These are phyloP conservation scores for Bombylius discolor DNA, from an alignment of 2,888 invertebrate genomes.

Conservation along the genomic window DNA sequence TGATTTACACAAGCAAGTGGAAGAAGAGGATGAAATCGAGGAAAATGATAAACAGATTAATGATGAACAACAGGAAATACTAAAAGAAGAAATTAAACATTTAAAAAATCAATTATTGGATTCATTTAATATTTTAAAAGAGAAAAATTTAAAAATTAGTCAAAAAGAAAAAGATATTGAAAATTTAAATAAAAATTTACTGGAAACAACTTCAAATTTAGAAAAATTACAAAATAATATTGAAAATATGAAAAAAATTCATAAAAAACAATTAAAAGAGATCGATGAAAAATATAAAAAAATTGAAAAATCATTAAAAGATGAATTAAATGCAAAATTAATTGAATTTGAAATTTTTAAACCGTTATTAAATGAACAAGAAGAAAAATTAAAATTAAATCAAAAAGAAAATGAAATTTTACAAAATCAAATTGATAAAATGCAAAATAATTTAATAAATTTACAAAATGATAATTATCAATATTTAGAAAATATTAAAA, in stretches of 20 bases:
- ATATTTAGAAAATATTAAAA: not conserved
- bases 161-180: not conserved
- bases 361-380: not conserved
- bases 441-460: not conserved
- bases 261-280: not conserved
- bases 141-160: not conserved
- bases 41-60: not conserved
- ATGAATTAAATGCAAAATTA: not conserved
- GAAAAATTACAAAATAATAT: not conserved
- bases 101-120: not conserved
- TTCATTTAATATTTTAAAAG: too few relatives aligned
- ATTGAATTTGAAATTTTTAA: constrained; percentile 1
- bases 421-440: not conserved
- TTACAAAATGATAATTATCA: not conserved
- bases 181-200: not conserved
- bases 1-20: too few relatives aligned
- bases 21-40: too few relatives aligned
- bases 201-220: not conserved
- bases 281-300: not conserved
- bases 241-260: not conserved
- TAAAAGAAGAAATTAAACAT: not conserved
- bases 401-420: not conserved
- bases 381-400: not conserved
- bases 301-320: not conserved
- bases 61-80: not conserved